phyloP scores from a whole-genome alignment of 1,140 invertebrate genomes.

The Listronotus oregonensis region DNA sequence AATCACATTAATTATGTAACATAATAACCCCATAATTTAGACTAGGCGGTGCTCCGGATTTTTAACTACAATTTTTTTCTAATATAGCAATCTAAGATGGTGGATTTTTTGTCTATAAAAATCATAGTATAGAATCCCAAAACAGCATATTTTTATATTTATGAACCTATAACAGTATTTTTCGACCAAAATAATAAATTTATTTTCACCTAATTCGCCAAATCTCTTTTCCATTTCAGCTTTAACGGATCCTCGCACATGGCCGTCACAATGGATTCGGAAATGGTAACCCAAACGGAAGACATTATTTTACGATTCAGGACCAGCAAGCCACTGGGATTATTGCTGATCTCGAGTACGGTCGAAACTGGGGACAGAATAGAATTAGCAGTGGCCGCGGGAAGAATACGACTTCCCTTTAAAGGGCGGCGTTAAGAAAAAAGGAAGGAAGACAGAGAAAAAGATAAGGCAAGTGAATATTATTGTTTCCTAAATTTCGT shows the following conservation, averaged over 20 bases:
- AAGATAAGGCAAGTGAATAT: constrained; percentile 59
- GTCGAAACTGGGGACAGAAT: constrained; percentile 79
- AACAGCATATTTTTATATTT: too few relatives aligned
- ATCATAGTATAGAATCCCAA: too few relatives aligned
- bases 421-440: constrained; percentile 80
- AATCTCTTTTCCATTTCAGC: constrained; percentile 52
- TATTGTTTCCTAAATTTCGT: too few relatives aligned
- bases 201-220: neutral
- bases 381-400: constrained; percentile 80
- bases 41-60: too few relatives aligned
- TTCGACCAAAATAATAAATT: neutral
- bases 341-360: constrained; percentile 77
- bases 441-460: constrained; percentile 67
- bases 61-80: too few relatives aligned
- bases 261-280: constrained; percentile 69
- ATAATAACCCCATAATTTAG: too few relatives aligned
- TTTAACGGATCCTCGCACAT: constrained; percentile 88
- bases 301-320: constrained; percentile 89
- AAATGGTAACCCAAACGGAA: constrained; percentile 88
- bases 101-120: too few relatives aligned
- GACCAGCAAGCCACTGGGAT: constrained; percentile 77
- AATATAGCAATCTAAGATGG: too few relatives aligned
- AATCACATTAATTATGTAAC: too few relatives aligned
- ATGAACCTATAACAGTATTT: neutral
- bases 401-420: constrained; percentile 79